Evolutionary conservation across 2,113 vertebrate species (phyloP), one percentile per base, ranked within the genome.

Genomic region (Cepphus grylle): DNA sequence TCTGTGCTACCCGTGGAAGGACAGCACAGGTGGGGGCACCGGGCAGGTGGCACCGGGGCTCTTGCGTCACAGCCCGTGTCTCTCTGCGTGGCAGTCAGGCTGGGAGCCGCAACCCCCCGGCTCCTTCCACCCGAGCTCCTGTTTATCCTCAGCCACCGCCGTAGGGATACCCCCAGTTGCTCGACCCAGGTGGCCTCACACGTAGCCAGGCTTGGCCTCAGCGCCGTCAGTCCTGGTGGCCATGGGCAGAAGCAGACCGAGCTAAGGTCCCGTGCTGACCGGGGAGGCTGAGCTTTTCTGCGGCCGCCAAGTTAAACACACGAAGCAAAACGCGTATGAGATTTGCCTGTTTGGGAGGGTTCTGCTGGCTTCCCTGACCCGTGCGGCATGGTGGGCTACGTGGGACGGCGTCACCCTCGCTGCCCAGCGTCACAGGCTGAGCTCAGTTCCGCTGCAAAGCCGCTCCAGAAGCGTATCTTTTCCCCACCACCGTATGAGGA

Each of bases 351-450:
- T 88, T 74, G 71, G 70, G 53, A 84, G 50, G 29, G 19, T 49
- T 49, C 15, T 66, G 32, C 56, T 15, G 34, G 32, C 30, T 84
- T 74, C 73, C 43, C 38, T 79, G 69, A 13, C 52, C 6, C 16
- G 19, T 84, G 73, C 32, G 0, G 42, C 42, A 16, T 8, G 0
- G 17, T n/a, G 56, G 50, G n/a, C 38, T 78, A 26, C 0, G 0
- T 50, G 49, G 50, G 78, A 69, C 9, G 18, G 65, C 42, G 81
- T 63, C 66, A 63, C 30, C 26, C 8, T 69, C 3, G 0, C 27
- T 42, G 43, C 15, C 40, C 53, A 45, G 49, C 2, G 4, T 34
- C 50, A 34, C 38, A 81, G 63, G 11, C 40, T 93, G 72, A 93
- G n/a, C 43, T 91, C 38, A 30, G 67, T 94, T 67, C 65, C 52